A percentile compares a stretch with the other conserved stretches of the same genome.
Conservation (phyloP, 2,113 vertebrate genomes). For the Myanophis thanlyinensis region DNA sequence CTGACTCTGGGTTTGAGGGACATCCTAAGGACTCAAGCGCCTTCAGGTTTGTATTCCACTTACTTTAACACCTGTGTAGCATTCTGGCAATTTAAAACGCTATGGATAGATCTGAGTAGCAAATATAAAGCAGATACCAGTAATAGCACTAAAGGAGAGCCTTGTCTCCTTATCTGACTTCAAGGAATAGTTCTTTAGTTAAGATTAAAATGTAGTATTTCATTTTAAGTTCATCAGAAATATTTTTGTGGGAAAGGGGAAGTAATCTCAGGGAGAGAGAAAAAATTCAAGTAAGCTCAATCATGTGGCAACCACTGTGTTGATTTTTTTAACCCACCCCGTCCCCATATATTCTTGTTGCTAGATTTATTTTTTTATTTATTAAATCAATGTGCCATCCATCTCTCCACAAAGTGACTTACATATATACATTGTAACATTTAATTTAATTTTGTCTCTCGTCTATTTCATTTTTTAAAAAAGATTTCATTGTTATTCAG, state of each 20-base stretch:
- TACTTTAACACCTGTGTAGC: background rate
- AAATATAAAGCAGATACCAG: background rate
- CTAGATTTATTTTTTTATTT: background rate
- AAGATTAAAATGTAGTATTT: background rate
- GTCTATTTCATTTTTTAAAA: background rate
- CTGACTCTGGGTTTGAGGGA: background rate
- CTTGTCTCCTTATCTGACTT: background rate
- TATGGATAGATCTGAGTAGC: background rate
- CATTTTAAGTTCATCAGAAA: background rate
- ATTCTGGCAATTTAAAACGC: background rate
- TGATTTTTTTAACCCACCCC: background rate
- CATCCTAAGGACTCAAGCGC: background rate
- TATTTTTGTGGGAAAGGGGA: background rate
- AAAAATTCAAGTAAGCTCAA: background rate
- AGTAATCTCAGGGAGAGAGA: background rate
- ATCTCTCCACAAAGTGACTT: background rate
- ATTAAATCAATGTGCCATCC: too few species aligned
- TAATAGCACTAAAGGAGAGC: background rate
- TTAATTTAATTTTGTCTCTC: background rate
- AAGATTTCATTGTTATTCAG: background rate
- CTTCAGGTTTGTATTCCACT: background rate
- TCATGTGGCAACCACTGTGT: background rate
- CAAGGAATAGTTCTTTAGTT: background rate
- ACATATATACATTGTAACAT: background rate
- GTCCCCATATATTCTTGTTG: background rate